A percentile compares a stretch with the other conserved stretches of the same genome.
Evolutionary conservation across 2,888 invertebrate genomes (phyloP).

Genomic region (Coelopa pilipes): DNA sequence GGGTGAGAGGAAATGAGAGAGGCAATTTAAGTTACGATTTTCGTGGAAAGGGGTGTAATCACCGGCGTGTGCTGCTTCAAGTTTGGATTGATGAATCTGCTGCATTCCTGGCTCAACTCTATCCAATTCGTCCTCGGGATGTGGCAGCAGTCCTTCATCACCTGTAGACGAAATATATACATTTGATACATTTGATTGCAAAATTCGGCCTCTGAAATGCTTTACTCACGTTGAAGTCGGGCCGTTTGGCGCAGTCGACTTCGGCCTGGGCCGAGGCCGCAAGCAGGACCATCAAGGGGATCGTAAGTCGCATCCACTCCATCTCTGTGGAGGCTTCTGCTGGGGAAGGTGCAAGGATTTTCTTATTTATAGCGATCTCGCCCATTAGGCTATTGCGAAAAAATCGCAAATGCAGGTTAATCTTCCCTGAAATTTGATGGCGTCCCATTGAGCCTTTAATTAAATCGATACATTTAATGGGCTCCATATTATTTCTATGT

Average conservation of each 20-base stretch:
- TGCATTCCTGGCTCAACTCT: constrained; percentile 41
- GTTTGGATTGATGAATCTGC: constrained; percentile 7
- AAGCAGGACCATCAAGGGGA: background rate
- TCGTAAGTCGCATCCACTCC: background rate
- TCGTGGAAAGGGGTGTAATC: background rate
- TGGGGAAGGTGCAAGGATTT: too few relatives aligned
- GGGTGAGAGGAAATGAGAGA: background rate
- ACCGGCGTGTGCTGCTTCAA: constrained; percentile 6
- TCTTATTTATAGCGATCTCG: too few relatives aligned
- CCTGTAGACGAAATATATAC: too few relatives aligned
- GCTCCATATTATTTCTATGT: too few relatives aligned
- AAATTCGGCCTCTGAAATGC: too few relatives aligned
- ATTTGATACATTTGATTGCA: too few relatives aligned
- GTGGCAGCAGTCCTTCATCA: constrained; percentile 40
- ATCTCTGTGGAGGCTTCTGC: background rate
- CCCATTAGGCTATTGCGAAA: too few relatives aligned
- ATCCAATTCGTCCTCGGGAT: constrained; percentile 42
- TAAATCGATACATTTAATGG: too few relatives aligned
- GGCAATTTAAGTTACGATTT: too few relatives aligned
- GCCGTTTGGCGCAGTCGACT: background rate
- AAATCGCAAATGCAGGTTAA: too few relatives aligned
- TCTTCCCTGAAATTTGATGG: too few relatives aligned
- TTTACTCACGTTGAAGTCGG: background rate
- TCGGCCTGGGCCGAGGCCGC: background rate
- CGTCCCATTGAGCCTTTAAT: too few relatives aligned